phyloP scores from a whole-genome alignment of 2,888 invertebrate species.

The Ophraella communa region DNA sequence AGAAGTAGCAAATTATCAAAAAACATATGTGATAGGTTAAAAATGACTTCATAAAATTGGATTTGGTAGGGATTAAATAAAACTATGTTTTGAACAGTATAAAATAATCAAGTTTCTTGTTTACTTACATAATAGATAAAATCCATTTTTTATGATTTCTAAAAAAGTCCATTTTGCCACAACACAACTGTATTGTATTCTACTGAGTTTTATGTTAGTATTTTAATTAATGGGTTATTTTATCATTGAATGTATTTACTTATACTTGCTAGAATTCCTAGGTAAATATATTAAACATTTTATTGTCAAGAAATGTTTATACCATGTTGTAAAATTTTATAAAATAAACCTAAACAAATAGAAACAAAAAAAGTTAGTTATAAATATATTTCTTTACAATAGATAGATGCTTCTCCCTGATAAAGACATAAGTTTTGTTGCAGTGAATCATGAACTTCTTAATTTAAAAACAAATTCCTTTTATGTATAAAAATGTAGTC shows the following conservation, averaged over 20 bases:
- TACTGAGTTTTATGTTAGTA: background rate
- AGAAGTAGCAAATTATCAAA: too few relatives aligned
- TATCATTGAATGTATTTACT: background rate
- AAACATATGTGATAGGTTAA: too few relatives aligned
- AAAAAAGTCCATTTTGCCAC: background rate
- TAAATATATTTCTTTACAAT: too few relatives aligned
- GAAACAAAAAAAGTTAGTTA: too few relatives aligned
- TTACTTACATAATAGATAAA: conserved; percentile 1
- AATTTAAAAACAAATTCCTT: too few relatives aligned
- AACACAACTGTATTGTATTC: background rate
- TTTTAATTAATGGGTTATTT: background rate
- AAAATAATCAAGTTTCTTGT: background rate
- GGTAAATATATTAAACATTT: background rate
- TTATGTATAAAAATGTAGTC: too few relatives aligned
- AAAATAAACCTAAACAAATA: background rate
- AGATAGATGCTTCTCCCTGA: too few relatives aligned
- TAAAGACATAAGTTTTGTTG: too few relatives aligned
- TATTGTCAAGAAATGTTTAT: background rate
- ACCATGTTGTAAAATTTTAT: background rate
- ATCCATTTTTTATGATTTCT: conserved; percentile 5
- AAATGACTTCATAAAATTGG: too few relatives aligned
- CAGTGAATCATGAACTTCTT: too few relatives aligned
- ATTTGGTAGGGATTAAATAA: background rate
- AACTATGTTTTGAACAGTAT: background rate
- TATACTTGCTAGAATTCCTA: background rate